Evolutionary conservation across 2,797 vertebrate species (phyloP).

Genomic region (Liasis olivaceus): DNA sequence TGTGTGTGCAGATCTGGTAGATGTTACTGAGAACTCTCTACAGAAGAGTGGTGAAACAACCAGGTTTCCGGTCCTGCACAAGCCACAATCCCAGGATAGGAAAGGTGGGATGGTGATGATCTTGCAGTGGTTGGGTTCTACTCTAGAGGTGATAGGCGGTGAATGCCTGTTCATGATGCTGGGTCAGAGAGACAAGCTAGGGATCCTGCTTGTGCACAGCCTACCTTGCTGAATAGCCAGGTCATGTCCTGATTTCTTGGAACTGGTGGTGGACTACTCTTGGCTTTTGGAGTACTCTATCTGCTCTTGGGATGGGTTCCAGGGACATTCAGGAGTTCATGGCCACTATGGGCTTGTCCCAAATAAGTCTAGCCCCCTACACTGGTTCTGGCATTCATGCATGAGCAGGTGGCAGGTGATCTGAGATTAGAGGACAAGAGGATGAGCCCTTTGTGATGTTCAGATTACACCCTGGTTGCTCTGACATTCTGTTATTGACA

Average conservation of each 20-base stretch:
- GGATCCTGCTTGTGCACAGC: background rate
- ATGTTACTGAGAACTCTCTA: background rate
- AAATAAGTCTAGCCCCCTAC: background rate
- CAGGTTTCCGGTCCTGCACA: background rate
- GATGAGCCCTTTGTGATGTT: background rate
- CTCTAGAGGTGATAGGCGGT: background rate
- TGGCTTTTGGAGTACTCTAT: background rate
- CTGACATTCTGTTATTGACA: background rate
- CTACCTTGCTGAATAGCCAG: background rate
- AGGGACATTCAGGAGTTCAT: background rate
- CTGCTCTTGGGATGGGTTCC: background rate
- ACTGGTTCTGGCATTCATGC: background rate
- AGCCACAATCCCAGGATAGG: background rate
- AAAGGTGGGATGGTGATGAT: background rate
- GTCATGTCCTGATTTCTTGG: background rate
- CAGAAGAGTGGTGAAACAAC: background rate
- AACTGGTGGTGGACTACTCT: background rate
- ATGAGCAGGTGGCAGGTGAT: background rate
- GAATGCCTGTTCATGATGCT: background rate
- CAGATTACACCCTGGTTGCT: background rate
- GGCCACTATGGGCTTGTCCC: background rate
- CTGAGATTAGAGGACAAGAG: background rate
- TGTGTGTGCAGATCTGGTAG: background rate
- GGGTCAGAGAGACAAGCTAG: background rate
- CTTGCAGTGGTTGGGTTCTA: background rate